Evolutionary conservation across 2,888 invertebrate genomes (phyloP), one percentile per base, ranked within the genome.

Genomic region (Callimorpha dominula): DNA sequence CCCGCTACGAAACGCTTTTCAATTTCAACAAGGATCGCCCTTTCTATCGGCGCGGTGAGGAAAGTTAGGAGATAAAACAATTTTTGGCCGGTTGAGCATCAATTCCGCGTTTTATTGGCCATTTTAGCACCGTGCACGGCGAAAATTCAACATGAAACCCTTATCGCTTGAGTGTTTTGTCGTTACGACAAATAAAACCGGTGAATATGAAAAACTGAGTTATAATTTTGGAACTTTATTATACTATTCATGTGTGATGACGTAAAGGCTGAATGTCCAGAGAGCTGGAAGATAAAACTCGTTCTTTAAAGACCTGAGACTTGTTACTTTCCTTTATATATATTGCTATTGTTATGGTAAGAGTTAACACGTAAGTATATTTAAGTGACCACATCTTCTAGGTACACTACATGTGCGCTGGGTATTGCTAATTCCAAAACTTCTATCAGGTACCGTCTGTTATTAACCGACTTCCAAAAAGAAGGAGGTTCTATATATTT

Each of bases 21-120:
- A 90, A 93, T 93, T 93, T 92, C 91, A 93, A 92, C 91, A 91
- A 91, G 89, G 89, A 87, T 89, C 86, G 87, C 82, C 86, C 87
- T 86, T 82, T 81, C 81, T 87, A 86, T 87, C 84, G 85, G 80
- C 83, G 84, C 78, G 81, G 83, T 82, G 84, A 82, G 78, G 79
- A 88, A 90, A 92, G 84, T 93, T 92, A 84, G 77, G 70, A 89
- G 89, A 89, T 90, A 89, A 90, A 92, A 90, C 91, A 89, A 89
- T 92, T 91, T 90, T 90, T 87, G 88, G 85, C 85, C 86, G 85
- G 85, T 86, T 85, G 85, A 85, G 82, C 84, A 82, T 85, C 86
- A 83, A 86, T 85, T 87, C 83, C 78, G 82, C 81, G 78, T 88
- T 88, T 88, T 85, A 88, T 87, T 88, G 80, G 83, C 74, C 82